phyloP scores from a whole-genome alignment of 64 coral and sea anemone species.

The Orbicella faveolata region DNA sequence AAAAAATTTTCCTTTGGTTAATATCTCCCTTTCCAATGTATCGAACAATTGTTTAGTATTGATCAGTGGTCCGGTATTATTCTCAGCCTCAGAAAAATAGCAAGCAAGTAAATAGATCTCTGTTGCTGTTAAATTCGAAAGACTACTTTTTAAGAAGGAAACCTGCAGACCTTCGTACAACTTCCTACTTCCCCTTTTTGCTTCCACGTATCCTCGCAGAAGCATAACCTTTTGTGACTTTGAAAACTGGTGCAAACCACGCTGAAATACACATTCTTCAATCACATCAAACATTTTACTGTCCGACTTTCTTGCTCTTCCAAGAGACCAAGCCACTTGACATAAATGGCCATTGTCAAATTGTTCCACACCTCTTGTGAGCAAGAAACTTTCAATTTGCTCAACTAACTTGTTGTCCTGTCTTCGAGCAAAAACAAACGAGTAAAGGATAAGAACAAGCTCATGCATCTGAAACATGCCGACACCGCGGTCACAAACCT shows the following conservation, averaged over 20 bases:
- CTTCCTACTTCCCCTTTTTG: not conserved
- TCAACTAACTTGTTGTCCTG: not conserved
- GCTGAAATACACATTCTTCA: not conserved
- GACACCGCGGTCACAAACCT: constrained; percentile 1
- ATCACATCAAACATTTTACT: constrained; percentile 5
- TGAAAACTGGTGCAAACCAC: not conserved
- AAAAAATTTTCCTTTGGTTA: not conserved
- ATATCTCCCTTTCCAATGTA: not conserved
- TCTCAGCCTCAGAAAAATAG: not conserved
- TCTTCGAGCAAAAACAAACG: constrained; percentile 9
- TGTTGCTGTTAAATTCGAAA: not conserved
- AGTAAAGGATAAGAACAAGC: not conserved
- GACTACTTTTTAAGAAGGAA: not conserved
- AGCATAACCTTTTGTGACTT: not conserved
- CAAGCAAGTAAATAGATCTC: not conserved
- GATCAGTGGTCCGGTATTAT: not conserved
- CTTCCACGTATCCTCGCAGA: not conserved
- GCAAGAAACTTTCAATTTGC: not conserved
- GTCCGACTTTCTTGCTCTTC: not conserved
- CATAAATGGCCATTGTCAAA: constrained; percentile 12
- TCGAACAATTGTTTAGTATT: not conserved
- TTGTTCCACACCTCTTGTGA: not conserved
- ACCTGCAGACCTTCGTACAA: not conserved
- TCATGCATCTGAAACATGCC: not conserved
- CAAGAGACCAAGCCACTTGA: constrained; percentile 16